A percentile compares a stretch with the other conserved stretches of the same genome.
phyloP scores from a whole-genome alignment of 2,888 invertebrate genomes.

The Digitonthophagus gazella region DNA sequence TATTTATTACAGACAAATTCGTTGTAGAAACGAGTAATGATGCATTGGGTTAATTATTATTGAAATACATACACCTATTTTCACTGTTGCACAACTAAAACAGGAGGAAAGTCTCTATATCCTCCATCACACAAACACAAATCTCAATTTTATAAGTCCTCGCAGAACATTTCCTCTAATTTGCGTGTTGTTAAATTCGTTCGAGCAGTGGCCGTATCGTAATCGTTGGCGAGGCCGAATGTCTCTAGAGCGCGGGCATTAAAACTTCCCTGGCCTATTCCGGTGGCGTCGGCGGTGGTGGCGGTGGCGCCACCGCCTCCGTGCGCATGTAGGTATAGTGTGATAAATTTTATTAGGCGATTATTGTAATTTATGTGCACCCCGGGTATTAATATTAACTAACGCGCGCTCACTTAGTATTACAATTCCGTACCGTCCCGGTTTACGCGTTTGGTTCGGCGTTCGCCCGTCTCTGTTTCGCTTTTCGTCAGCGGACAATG shows the following conservation, averaged over 20 bases:
- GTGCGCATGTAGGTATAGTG: not conserved
- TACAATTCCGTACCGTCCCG: not conserved
- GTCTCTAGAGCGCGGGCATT: conserved; percentile 4
- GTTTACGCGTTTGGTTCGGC: not conserved
- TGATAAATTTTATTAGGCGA: conserved; percentile 15
- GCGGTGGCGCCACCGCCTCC: too few relatives aligned
- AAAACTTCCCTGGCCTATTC: conserved; percentile 3
- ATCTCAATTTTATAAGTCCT: not conserved
- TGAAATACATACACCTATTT: too few relatives aligned
- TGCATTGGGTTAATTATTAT: too few relatives aligned
- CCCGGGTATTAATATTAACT: conserved; percentile 15
- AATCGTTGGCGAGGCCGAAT: conserved; percentile 1
- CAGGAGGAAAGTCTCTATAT: too few relatives aligned
- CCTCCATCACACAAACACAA: not conserved
- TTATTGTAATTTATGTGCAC: conserved; percentile 15
- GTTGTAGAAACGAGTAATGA: too few relatives aligned
- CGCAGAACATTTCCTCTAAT: not conserved
- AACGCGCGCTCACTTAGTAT: conserved; percentile 1
- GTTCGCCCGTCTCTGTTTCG: not conserved
- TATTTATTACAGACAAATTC: too few relatives aligned
- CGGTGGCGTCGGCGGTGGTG: not conserved
- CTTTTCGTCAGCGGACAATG: not conserved
- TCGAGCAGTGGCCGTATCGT: not conserved
- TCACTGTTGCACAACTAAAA: too few relatives aligned
- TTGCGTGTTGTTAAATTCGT: conserved; percentile 14